These are phyloP conservation scores for Cyprinella venusta DNA, from an alignment of 2,797 vertebrate genomes.

Conservation along the genomic window DNA sequence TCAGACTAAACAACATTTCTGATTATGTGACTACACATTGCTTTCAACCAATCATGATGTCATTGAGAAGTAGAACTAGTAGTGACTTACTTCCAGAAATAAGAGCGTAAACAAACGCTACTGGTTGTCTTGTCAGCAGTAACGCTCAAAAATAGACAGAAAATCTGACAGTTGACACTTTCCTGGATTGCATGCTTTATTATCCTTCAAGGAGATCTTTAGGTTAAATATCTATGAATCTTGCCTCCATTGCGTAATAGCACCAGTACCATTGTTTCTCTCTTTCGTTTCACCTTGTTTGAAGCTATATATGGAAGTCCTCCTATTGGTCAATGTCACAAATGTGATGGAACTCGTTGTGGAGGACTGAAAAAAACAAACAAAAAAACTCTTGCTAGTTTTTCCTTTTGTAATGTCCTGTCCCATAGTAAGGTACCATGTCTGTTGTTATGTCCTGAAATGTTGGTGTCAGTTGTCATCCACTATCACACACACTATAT, in stretches of 20 bases:
- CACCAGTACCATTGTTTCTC: neutral
- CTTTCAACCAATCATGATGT: neutral
- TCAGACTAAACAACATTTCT: neutral
- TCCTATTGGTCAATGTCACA: neutral
- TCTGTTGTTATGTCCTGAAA: neutral
- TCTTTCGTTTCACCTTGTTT: neutral
- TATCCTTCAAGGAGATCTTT: neutral
- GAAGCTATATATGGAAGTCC: neutral
- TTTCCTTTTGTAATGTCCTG: neutral
- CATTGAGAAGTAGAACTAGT: no score
- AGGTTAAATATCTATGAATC: no score
- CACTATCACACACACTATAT: neutral
- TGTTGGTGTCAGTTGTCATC: neutral
- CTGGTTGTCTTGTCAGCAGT: neutral
- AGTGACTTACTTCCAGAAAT: neutral
- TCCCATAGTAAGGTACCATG: no score
- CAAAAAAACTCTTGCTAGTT: no score
- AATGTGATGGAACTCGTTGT: no score
- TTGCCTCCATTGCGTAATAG: neutral
- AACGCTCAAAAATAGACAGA: neutral
- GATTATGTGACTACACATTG: no score
- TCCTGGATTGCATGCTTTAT: neutral
- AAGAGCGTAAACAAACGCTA: neutral
- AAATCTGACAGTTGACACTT: neutral
- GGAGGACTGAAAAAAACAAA: no score